phyloP scores from a whole-genome alignment of 2,888 invertebrate species.

The Spisula solida region DNA sequence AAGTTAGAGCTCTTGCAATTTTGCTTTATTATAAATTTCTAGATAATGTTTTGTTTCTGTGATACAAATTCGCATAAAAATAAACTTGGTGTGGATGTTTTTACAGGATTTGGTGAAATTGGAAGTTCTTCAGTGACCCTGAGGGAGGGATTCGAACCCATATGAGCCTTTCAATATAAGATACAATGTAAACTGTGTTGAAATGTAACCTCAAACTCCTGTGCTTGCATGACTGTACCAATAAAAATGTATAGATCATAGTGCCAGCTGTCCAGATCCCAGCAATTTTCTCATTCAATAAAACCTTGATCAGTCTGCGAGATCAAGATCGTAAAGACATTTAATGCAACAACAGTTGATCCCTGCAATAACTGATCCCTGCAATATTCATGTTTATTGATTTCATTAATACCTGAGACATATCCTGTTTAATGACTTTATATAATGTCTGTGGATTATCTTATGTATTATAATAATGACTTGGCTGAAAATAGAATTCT shows the following conservation, averaged over 20 bases:
- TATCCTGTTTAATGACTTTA: neutral
- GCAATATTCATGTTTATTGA: conserved; percentile 4
- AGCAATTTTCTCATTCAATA: neutral
- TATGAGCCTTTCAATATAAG: too few relatives aligned
- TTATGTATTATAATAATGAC: neutral
- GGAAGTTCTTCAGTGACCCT: too few relatives aligned
- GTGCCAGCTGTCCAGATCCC: neutral
- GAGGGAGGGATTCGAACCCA: too few relatives aligned
- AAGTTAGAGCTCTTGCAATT: too few relatives aligned
- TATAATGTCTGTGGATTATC: neutral
- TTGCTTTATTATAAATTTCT: too few relatives aligned
- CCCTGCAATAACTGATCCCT: conserved; percentile 15
- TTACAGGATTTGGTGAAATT: too few relatives aligned
- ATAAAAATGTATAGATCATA: neutral
- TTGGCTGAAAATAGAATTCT: neutral
- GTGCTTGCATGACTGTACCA: neutral
- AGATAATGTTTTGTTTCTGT: too few relatives aligned
- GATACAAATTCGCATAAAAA: too few relatives aligned
- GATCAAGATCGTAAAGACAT: neutral
- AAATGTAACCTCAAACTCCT: too few relatives aligned
- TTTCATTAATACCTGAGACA: neutral
- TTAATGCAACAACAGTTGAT: neutral
- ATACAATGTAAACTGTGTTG: too few relatives aligned
- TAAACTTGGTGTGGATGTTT: too few relatives aligned
- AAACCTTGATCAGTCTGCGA: neutral